phyloP scores from a whole-genome alignment of 2,888 invertebrate genomes.

The Microctonus aethiopoides region DNA sequence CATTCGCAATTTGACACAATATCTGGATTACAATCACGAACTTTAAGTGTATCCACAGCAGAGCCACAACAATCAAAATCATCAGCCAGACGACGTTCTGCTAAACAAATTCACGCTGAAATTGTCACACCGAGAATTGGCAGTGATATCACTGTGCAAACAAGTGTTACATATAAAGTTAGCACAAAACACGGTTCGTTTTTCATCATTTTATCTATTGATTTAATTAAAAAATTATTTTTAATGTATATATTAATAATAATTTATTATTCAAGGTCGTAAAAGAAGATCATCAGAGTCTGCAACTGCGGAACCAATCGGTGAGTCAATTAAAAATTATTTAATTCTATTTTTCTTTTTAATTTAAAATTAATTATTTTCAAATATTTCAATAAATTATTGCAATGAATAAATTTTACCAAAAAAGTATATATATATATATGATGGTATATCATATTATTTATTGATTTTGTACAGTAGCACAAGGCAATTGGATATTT shows the following conservation, averaged over 20 bases:
- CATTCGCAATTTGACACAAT: constrained; percentile 63
- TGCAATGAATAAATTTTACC: no score
- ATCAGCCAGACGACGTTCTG: constrained; percentile 59
- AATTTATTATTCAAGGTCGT: constrained; percentile 55
- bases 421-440: no score
- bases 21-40: constrained; percentile 64
- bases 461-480: not conserved
- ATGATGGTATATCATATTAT: not conserved
- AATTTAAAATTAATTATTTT: not conserved
- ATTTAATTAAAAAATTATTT: not conserved
- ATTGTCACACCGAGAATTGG: constrained; percentile 53
- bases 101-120: constrained; percentile 51
- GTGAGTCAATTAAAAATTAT: constrained; percentile 42
- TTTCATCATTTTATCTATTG: not conserved
- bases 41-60: constrained; percentile 60
- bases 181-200: constrained; percentile 73
- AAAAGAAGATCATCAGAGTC: constrained; percentile 55
- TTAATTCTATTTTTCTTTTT: no score
- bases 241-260: not conserved
- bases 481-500: not conserved
- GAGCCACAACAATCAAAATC: constrained; percentile 50
- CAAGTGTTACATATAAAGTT: constrained; percentile 83
- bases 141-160: constrained; percentile 78
- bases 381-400: no score
- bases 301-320: constrained; percentile 46